phyloP scores from a whole-genome alignment of 2,888 invertebrate species.

The Tachystola acroxantha region DNA sequence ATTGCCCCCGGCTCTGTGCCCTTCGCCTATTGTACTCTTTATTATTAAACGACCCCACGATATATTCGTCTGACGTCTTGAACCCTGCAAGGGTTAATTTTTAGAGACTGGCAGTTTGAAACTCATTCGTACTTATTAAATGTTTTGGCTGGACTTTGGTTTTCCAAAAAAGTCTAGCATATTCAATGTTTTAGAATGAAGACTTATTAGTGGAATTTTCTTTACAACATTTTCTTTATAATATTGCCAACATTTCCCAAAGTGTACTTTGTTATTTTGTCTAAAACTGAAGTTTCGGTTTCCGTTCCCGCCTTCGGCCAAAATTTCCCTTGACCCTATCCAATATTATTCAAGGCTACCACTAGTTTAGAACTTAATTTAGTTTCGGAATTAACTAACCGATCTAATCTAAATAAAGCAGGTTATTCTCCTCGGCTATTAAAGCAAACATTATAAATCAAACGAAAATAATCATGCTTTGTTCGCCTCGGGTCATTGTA shows the following conservation, averaged over 20 bases:
- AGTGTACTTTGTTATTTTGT: no score
- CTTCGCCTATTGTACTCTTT: slow-evolving; percentile 36
- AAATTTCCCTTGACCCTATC: neutral
- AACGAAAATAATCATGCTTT: slow-evolving; percentile 64
- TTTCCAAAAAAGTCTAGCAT: no score
- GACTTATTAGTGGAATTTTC: no score
- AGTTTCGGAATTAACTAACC: slow-evolving; percentile 15
- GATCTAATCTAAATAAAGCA: slow-evolving; percentile 42
- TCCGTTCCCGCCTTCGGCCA: no score
- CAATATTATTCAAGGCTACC: slow-evolving; percentile 9
- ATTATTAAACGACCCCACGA: slow-evolving; percentile 38
- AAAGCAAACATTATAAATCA: slow-evolving; percentile 66
- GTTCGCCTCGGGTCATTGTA: slow-evolving; percentile 68
- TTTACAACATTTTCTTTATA: no score
- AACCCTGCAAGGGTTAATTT: slow-evolving; percentile 25
- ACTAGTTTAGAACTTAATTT: slow-evolving; percentile 18
- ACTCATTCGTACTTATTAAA: slow-evolving; percentile 6
- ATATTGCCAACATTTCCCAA: no score
- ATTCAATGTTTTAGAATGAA: no score
- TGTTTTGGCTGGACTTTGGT: no score
- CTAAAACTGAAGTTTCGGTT: no score
- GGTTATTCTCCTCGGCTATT: slow-evolving; percentile 52
- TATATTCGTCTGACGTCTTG: slow-evolving; percentile 32
- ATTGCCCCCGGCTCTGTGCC: slow-evolving; percentile 35
- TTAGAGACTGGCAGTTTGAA: neutral